phyloP scores from a whole-genome alignment of 2,797 vertebrate species.

The Bovichtus diacanthus region DNA sequence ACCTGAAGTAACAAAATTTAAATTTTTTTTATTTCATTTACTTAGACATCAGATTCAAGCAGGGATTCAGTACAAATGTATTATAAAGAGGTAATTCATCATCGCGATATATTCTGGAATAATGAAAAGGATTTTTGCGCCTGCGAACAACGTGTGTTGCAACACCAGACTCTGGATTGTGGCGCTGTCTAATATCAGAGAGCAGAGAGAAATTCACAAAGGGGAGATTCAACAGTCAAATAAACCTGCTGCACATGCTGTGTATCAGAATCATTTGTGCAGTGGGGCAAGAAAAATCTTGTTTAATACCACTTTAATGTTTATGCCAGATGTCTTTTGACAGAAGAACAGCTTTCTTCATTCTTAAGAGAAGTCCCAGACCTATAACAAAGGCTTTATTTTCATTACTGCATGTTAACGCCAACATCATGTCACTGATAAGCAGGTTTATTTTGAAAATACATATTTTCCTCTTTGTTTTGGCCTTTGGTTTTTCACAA shows the following conservation, averaged over 20 bases:
- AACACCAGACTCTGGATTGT: not conserved
- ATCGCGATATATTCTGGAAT: not conserved
- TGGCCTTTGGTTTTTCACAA: not conserved
- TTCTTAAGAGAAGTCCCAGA: not conserved
- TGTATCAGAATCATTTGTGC: not conserved
- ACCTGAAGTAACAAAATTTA: not conserved
- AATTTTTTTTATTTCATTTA: too few species aligned
- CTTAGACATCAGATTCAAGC: not conserved
- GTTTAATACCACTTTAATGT: constrained; percentile 27
- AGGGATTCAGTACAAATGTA: not conserved
- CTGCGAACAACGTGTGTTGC: constrained; percentile 4
- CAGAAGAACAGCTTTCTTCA: not conserved
- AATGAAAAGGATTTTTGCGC: not conserved
- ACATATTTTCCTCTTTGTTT: not conserved
- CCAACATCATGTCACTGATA: not conserved
- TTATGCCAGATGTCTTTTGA: constrained; percentile 13
- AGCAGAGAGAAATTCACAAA: not conserved
- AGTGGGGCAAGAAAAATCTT: not conserved
- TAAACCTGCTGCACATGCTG: constrained; percentile 22
- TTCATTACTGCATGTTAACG: not conserved
- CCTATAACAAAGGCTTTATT: not conserved
- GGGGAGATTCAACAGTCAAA: not conserved
- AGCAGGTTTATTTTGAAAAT: not conserved
- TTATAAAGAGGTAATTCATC: not conserved
- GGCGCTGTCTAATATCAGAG: not conserved